phyloP scores from a whole-genome alignment of 37 sponge, comb jelly and placozoan species.

The Ephydatia muelleri region DNA sequence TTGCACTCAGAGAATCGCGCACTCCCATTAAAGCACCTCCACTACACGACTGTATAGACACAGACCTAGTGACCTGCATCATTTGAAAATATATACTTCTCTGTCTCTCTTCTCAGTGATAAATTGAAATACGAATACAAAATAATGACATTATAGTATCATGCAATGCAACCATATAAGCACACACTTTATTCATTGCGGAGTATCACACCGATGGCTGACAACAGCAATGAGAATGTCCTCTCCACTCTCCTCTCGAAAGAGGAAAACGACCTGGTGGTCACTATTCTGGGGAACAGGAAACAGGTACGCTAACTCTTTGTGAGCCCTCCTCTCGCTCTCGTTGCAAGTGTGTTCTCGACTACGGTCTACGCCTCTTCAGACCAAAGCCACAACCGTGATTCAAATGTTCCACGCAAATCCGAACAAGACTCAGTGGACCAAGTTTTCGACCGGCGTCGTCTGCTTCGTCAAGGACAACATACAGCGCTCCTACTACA shows the following conservation, averaged over 20 bases:
- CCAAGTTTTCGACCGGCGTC: slow-evolving; percentile 85
- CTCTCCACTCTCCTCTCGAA: slow-evolving; percentile 56
- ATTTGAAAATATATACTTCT: too few relatives aligned
- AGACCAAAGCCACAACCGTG: slow-evolving; percentile 90
- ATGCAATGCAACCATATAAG: too few relatives aligned
- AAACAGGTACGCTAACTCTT: slow-evolving; percentile 30
- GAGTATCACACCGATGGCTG: background rate
- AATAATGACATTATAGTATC: too few relatives aligned
- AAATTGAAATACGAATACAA: too few relatives aligned
- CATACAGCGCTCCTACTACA: slow-evolving; percentile 81
- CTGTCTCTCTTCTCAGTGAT: too few relatives aligned
- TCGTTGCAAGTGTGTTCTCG: background rate
- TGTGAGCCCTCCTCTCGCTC: background rate
- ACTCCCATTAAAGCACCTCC: too few relatives aligned
- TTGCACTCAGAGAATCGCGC: too few relatives aligned
- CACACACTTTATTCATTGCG: too few relatives aligned
- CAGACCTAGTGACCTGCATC: too few relatives aligned
- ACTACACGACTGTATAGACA: too few relatives aligned
- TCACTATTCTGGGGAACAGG: slow-evolving; percentile 71
- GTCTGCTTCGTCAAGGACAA: slow-evolving; percentile 96
- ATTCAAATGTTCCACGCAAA: slow-evolving; percentile 90
- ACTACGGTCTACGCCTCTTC: background rate
- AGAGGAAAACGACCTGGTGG: slow-evolving; percentile 74
- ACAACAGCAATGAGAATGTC: slow-evolving; percentile 32
- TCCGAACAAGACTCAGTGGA: slow-evolving; percentile 75